Conservation (phyloP, 2,888 invertebrate species). For the Pseudococcus jackbeardsleyi region DNA sequence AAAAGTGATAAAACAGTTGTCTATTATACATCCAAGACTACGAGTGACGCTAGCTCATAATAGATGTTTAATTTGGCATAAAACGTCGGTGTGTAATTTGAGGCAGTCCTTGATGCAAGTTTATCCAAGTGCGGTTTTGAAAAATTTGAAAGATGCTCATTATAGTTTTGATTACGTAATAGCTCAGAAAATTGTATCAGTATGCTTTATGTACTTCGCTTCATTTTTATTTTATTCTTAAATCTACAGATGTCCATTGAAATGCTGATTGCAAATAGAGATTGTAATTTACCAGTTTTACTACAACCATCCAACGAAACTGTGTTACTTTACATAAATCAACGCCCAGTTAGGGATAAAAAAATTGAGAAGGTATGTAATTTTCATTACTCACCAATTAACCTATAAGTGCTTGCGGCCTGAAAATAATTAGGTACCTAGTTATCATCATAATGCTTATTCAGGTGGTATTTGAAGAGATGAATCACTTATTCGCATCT, state of each 20-base stretch:
- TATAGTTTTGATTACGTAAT: conserved; percentile 67
- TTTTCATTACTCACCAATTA: background rate
- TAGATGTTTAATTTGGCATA: conserved; percentile 71
- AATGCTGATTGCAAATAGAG: conserved; percentile 70
- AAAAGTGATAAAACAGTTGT: conserved; percentile 72
- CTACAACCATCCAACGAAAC: conserved; percentile 67
- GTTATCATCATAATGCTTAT: conserved; percentile 66
- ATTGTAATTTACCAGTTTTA: conserved; percentile 67
- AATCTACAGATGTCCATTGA: conserved; percentile 68
- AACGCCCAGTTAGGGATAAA: conserved; percentile 73
- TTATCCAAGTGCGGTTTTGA: conserved; percentile 64
- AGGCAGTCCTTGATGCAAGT: conserved; percentile 66
- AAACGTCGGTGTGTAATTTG: conserved; percentile 70
- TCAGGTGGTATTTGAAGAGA: conserved; percentile 71
- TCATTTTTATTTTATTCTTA: too few relatives aligned
- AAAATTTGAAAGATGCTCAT: conserved; percentile 68
- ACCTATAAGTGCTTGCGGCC: too few relatives aligned
- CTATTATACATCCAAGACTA: conserved; percentile 72
- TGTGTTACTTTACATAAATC: conserved; percentile 72
- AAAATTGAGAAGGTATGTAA: conserved; percentile 73
- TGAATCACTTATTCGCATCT: conserved; percentile 70
- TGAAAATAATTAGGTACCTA: too few relatives aligned
- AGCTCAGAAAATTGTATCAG: background rate
- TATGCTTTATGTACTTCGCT: too few relatives aligned
- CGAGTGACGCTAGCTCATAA: conserved; percentile 72